These are phyloP conservation scores for Fistularia commersonii DNA, from an alignment of 2,797 vertebrate genomes.

Conservation along the genomic window DNA sequence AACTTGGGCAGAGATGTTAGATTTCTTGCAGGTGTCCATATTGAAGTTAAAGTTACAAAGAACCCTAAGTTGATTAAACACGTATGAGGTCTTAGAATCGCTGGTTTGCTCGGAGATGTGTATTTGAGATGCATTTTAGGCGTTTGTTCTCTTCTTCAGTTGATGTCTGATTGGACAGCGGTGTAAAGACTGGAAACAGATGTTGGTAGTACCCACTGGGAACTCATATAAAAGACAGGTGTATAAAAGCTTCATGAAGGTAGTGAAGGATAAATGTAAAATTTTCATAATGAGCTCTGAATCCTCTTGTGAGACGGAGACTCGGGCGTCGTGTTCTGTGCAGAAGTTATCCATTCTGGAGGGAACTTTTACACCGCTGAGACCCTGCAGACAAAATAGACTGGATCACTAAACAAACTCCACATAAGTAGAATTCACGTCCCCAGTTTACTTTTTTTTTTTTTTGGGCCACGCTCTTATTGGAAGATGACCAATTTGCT, in stretches of 20 bases:
- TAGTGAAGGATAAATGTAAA: constrained; percentile 62
- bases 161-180: constrained; percentile 45
- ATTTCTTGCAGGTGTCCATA: neutral
- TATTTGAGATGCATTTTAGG: constrained; percentile 44
- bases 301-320: constrained; percentile 37
- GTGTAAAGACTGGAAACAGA: constrained; percentile 66
- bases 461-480: no score
- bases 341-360: constrained; percentile 20
- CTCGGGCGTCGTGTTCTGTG: constrained; percentile 19
- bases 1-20: neutral
- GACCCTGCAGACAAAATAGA: neutral
- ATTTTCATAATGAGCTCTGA: constrained; percentile 53
- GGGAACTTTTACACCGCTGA: constrained; percentile 3
- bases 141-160: constrained; percentile 38
- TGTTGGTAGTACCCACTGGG: constrained; percentile 56
- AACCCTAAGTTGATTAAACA: no score
- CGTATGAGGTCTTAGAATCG: no score
- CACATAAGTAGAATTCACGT: no score
- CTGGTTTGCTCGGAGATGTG: constrained; percentile 9
- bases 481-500: no score
- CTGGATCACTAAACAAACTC: neutral
- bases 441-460: no score
- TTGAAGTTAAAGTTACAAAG: neutral
- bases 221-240: constrained; percentile 39
- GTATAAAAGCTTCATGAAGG: constrained; percentile 56